These are phyloP conservation scores for Podilymbus podiceps DNA, from an alignment of 2,113 vertebrate genomes.

Conservation along the genomic window DNA sequence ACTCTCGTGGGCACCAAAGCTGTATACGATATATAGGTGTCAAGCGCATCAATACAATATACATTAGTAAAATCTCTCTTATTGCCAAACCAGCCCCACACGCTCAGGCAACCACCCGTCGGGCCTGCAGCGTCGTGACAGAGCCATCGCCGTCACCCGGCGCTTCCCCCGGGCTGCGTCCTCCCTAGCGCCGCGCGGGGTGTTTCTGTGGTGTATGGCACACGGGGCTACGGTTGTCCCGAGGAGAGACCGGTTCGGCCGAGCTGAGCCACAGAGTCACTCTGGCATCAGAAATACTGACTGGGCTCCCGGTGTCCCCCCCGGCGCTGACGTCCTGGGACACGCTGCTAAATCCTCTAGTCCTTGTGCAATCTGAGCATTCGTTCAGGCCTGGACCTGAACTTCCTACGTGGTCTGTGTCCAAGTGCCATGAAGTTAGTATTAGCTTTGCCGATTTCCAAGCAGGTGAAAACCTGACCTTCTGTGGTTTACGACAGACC, in stretches of 20 bases:
- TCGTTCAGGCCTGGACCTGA: not conserved
- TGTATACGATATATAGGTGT: not conserved
- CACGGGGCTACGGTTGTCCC: fast-evolving
- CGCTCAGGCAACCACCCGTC: fast-evolving
- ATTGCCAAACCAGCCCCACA: not conserved
- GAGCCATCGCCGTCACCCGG: fast-evolving
- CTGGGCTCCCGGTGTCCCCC: fast-evolving
- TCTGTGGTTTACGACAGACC: fast-evolving
- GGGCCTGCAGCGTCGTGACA: not conserved
- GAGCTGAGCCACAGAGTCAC: fast-evolving
- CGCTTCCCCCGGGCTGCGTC: not conserved
- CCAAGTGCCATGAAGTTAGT: fast-evolving
- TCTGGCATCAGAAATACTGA: not conserved
- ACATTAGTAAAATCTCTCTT: fast-evolving
- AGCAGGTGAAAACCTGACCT: not conserved
- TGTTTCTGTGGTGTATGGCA: fast-evolving
- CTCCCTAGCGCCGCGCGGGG: fast-evolving
- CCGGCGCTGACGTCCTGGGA: not conserved
- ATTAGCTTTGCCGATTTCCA: not conserved
- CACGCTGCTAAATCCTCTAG: fast-evolving
- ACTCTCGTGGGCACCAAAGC: not conserved
- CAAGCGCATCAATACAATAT: not conserved
- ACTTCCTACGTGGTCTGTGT: fast-evolving
- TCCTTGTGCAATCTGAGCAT: fast-evolving
- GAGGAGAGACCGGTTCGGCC: not conserved